Percentiles rank a stretch among this genome's conserved stretches.
phyloP scores from a whole-genome alignment of 2,888 invertebrate species.

The Callyntrura sp. region DNA sequence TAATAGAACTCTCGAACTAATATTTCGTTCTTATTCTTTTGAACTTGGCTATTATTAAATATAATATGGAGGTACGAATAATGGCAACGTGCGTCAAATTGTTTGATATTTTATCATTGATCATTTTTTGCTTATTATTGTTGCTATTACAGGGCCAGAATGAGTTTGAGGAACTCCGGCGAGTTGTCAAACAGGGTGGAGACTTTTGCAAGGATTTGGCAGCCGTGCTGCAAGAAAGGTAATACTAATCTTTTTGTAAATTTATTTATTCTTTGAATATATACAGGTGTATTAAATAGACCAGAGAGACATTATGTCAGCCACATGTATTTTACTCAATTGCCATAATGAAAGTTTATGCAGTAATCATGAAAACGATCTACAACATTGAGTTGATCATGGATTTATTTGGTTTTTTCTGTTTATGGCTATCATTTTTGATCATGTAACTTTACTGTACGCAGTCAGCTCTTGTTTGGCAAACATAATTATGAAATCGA shows the following conservation, averaged over 20 bases:
- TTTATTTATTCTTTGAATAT: background rate
- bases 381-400: background rate
- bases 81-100: conserved; percentile 3
- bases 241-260: conserved; percentile 81
- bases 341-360: background rate
- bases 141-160: conserved; percentile 93
- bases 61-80: too few relatives aligned
- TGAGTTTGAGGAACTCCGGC: conserved; percentile 96
- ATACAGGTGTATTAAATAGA: background rate
- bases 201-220: conserved; percentile 97
- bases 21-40: too few relatives aligned
- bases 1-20: too few relatives aligned
- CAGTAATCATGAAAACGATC: background rate
- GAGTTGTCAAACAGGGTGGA: conserved; percentile 97
- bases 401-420: background rate
- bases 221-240: conserved; percentile 96
- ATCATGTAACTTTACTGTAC: too few relatives aligned
- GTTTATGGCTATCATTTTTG: conserved; percentile 12
- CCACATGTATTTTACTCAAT: background rate
- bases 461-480: background rate
- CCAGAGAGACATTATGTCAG: background rate
- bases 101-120: background rate
- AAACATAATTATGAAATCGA: background rate
- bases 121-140: conserved; percentile 22
- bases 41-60: too few relatives aligned